These are phyloP conservation scores for Leptinotarsa haldemani DNA, from an alignment of 2,888 invertebrate species.

Conservation along the genomic window DNA sequence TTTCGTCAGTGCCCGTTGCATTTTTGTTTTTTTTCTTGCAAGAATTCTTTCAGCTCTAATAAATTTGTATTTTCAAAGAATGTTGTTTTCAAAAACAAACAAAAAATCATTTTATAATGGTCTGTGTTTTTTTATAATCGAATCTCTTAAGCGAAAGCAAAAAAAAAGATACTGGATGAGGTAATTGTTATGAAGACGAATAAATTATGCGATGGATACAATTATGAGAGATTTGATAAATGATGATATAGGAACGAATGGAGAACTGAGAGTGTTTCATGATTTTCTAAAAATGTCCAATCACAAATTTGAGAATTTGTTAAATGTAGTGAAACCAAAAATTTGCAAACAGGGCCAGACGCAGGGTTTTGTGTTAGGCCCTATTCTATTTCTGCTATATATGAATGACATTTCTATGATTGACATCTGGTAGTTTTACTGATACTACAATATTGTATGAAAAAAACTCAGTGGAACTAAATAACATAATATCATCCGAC, in stretches of 20 bases:
- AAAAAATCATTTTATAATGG: slow-evolving; percentile 12
- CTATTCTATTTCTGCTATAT: neutral
- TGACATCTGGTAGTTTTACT: too few relatives aligned
- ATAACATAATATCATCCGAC: too few relatives aligned
- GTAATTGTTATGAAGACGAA: slow-evolving; percentile 25
- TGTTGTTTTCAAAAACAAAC: too few relatives aligned
- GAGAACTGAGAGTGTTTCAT: slow-evolving; percentile 28
- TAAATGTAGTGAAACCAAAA: neutral
- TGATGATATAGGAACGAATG: slow-evolving; percentile 23
- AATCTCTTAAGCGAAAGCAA: slow-evolving; percentile 26
- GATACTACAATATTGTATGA: neutral
- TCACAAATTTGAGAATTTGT: slow-evolving; percentile 2
- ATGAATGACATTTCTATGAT: too few relatives aligned
- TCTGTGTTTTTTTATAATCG: slow-evolving; percentile 19
- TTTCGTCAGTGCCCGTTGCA: too few relatives aligned
- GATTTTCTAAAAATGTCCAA: slow-evolving; percentile 18
- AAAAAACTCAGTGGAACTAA: too few relatives aligned
- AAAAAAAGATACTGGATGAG: slow-evolving; percentile 32
- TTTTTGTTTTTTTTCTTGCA: too few relatives aligned
- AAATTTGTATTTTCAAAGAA: too few relatives aligned
- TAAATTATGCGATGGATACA: slow-evolving; percentile 24
- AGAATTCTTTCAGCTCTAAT: too few relatives aligned
- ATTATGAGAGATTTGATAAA: slow-evolving; percentile 24
- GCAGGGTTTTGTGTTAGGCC: neutral
- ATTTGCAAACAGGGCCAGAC: slow-evolving; percentile 10